Conservation (phyloP, 30 jellyfish, hydroid and myxozoan genomes). For the Rhopilema esculentum region DNA sequence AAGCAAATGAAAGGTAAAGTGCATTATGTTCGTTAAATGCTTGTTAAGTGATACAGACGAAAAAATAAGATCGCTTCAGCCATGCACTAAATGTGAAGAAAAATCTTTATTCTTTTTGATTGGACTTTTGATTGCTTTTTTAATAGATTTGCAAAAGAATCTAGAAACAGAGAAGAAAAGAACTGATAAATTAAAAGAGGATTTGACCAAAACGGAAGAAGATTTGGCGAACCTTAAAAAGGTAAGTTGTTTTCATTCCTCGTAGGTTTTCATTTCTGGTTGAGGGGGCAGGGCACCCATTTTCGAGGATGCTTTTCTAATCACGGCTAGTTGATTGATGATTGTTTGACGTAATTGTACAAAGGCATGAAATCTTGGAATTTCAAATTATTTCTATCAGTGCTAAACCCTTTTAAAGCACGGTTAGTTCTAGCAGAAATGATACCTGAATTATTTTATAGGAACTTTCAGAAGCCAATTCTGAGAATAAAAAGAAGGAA, state of each 20-base stretch:
- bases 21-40: neutral
- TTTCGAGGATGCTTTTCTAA: too few species aligned
- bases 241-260: conserved; percentile 37
- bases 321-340: too few species aligned
- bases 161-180: conserved; percentile 85
- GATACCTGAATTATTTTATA: neutral
- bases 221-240: conserved; percentile 69
- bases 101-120: too few species aligned
- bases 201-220: conserved; percentile 79
- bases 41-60: too few species aligned
- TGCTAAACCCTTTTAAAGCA: neutral
- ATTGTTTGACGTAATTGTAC: too few species aligned
- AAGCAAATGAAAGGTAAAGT: conserved; percentile 82
- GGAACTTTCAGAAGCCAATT: conserved; percentile 79
- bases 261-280: neutral
- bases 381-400: neutral
- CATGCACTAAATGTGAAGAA: too few species aligned
- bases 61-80: too few species aligned
- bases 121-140: neutral
- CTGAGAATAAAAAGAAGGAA: conserved; percentile 72
- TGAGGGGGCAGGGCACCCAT: neutral
- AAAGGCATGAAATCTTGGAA: too few species aligned
- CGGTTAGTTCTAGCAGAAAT: too few species aligned
- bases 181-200: conserved; percentile 82
- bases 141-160: conserved; percentile 84